A percentile compares a stretch with the other conserved stretches of the same genome.
Evolutionary conservation across 2,888 invertebrate genomes (phyloP).

Genomic region (Lithophane leautieri): DNA sequence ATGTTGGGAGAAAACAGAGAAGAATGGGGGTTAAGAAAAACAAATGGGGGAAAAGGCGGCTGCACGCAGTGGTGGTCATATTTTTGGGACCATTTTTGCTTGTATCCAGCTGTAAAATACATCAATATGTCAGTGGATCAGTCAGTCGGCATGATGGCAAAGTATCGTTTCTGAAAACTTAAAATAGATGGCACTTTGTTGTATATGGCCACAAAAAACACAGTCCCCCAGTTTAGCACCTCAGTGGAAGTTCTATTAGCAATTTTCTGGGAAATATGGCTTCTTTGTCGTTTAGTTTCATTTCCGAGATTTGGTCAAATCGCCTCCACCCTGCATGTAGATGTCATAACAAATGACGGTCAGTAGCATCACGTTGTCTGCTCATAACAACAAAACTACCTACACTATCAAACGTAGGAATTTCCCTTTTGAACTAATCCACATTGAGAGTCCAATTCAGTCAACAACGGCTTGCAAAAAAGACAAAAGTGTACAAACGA

Average conservation of each 20-base stretch:
- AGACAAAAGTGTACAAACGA: background rate
- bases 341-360: background rate
- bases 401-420: background rate
- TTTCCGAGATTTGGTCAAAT: background rate
- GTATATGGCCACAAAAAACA: too few relatives aligned
- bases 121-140: background rate
- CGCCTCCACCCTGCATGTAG: background rate
- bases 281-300: background rate
- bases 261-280: background rate
- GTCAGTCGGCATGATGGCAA: background rate
- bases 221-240: too few relatives aligned
- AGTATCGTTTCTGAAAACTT: background rate
- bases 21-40: constrained; percentile 11
- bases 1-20: constrained; percentile 30
- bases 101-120: background rate
- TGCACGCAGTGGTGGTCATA: background rate
- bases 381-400: constrained; percentile 2
- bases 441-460: constrained; percentile 3
- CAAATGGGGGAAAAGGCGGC: background rate
- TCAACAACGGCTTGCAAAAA: constrained; percentile 33
- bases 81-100: background rate
- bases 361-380: background rate
- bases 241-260: background rate
- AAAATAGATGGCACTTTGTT: background rate
- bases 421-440: background rate